Evolutionary conservation across 1,140 invertebrate genomes (phyloP), one percentile per base, ranked within the genome.

Genomic region (Meloidogyne chitwoodi): DNA sequence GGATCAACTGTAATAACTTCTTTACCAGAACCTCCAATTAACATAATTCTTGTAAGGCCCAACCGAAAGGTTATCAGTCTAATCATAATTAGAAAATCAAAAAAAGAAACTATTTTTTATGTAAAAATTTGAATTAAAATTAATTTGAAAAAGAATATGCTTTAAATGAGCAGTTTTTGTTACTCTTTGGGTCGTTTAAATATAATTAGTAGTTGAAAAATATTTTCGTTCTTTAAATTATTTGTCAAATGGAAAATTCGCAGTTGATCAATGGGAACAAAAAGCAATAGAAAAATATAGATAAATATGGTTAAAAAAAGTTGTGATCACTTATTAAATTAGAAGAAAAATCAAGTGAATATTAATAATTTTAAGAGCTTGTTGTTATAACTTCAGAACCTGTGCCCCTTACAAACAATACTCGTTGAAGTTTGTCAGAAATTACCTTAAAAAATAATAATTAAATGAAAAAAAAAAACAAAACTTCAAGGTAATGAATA

Each of bases 1-100:
- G 95, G 98, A 90, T 97, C 98, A 88, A 98, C 98, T 84, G 96
- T 99, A 90, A 99, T 97, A 68, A 99, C 96, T 91, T 99, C 96
- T 87, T 94, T 92, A 41, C 96, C 96, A 82, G 94, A 93, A 76
- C 96, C 96, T 85, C 95, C 91, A 76, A 99, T 95, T 93, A 99
- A 95, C 83, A 99, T 90, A 80, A 98, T 94, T 87, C 93, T 91
- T 87, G 97, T 94, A 88, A 99, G 90, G 29, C 95, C 93, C n/a
- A n/a, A n/a, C n/a, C n/a, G n/a, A n/a, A n/a, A n/a, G n/a, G n/a
- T n/a, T n/a, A n/a, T n/a, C n/a, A n/a, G n/a, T n/a, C n/a, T n/a
- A n/a, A n/a, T n/a, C n/a, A n/a, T n/a, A n/a, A n/a, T n/a, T n/a
- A n/a, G n/a, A n/a, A n/a, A n/a, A n/a, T n/a, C n/a, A n/a, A n/a